A percentile compares a stretch with the other conserved stretches of the same genome.
phyloP scores from a whole-genome alignment of 2,797 vertebrate species.

The Threskiornis aethiopicus region DNA sequence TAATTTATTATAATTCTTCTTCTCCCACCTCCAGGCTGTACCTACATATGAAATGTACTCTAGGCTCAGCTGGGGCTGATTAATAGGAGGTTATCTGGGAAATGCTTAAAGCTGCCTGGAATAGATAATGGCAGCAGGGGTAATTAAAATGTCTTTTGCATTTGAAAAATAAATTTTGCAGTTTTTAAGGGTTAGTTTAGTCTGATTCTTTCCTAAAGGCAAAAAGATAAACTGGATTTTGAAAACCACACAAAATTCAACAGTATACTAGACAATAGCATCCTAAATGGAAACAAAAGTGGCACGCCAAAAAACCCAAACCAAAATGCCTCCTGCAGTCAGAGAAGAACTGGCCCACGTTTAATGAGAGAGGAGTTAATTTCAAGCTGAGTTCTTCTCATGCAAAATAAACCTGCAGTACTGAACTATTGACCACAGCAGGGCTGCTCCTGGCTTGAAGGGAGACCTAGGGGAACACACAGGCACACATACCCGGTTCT shows the following conservation, averaged over 20 bases:
- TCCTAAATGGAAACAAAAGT: not conserved
- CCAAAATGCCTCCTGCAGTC: not conserved
- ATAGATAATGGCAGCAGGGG: constrained; percentile 78
- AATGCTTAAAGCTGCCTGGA: constrained; percentile 75
- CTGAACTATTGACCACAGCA: not conserved
- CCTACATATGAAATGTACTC: constrained; percentile 75
- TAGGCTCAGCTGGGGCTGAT: constrained; percentile 78
- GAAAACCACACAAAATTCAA: constrained; percentile 3
- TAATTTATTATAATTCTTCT: constrained; percentile 82
- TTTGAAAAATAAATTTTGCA: constrained; percentile 66
- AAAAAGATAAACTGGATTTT: constrained; percentile 42
- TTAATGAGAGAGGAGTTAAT: not conserved
- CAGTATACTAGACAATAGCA: not conserved
- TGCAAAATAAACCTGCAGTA: not conserved
- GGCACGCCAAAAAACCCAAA: not conserved
- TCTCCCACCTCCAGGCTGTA: constrained; percentile 78
- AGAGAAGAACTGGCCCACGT: not conserved
- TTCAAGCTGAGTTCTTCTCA: not conserved
- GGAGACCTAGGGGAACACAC: not conserved
- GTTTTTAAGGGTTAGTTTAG: constrained; percentile 55
- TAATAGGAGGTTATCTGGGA: constrained; percentile 79
- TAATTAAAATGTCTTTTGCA: constrained; percentile 78
- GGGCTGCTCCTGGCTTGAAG: not conserved
- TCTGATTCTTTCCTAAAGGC: constrained; percentile 48
- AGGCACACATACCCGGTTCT: not conserved